phyloP scores from a whole-genome alignment of 1,140 invertebrate species.

The Chlorops oryzae region DNA sequence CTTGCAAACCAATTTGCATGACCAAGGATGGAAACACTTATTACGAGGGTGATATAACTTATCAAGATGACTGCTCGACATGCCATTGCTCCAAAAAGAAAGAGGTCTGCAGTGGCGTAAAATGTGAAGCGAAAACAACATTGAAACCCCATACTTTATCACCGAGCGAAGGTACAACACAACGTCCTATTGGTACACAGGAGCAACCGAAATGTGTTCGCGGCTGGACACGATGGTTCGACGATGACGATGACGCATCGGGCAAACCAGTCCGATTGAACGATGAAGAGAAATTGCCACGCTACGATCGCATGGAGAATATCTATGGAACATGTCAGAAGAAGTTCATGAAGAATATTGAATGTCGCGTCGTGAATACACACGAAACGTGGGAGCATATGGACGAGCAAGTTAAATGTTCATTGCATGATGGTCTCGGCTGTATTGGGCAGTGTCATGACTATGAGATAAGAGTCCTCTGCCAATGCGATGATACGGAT shows the following conservation, averaged over 20 bases:
- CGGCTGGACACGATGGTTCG: constrained; percentile 74
- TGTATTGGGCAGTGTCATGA: constrained; percentile 59
- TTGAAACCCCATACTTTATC: background rate
- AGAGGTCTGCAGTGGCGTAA: constrained; percentile 62
- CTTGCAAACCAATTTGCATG: constrained; percentile 66
- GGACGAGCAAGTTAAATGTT: constrained; percentile 68
- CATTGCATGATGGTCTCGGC: constrained; percentile 61
- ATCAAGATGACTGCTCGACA: constrained; percentile 67
- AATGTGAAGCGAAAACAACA: constrained; percentile 50
- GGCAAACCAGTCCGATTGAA: constrained; percentile 37
- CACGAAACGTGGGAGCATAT: constrained; percentile 60
- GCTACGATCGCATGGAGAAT: constrained; percentile 36
- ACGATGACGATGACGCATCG: constrained; percentile 51
- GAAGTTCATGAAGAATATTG: constrained; percentile 62
- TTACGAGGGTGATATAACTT: constrained; percentile 71
- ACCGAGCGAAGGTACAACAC: constrained; percentile 24
- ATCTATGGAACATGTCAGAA: constrained; percentile 33
- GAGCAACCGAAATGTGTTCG: constrained; percentile 51
- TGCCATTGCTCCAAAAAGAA: constrained; percentile 64
- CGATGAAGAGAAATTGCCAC: constrained; percentile 39
- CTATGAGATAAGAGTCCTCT: constrained; percentile 68
- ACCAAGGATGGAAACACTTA: constrained; percentile 58
- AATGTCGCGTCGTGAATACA: constrained; percentile 62
- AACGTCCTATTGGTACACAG: constrained; percentile 20
- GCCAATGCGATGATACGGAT: constrained; percentile 53